These are phyloP conservation scores for Acropternis orthonyx DNA, from an alignment of 2,797 vertebrate species.

Conservation along the genomic window DNA sequence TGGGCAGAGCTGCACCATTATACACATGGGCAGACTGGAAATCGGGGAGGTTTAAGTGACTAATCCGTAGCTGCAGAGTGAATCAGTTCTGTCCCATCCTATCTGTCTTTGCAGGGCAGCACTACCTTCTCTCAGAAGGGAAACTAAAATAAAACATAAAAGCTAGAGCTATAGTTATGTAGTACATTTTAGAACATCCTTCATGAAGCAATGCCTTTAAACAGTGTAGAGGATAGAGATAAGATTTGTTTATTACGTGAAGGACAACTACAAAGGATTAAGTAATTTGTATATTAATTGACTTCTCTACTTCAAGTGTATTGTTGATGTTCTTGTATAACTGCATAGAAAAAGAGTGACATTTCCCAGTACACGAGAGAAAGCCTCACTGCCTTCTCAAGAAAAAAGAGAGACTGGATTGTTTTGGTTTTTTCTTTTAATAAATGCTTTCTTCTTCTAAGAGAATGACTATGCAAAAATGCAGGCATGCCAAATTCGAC, in stretches of 20 bases:
- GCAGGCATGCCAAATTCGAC: neutral
- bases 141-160: neutral
- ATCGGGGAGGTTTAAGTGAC: neutral
- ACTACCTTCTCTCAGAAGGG: neutral
- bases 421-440: neutral
- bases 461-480: neutral
- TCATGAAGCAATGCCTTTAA: neutral
- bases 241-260: neutral
- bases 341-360: neutral
- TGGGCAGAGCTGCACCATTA: neutral
- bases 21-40: neutral
- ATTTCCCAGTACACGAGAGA: conserved; percentile 6
- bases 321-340: neutral
- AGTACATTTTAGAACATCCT: neutral
- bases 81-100: neutral
- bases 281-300: neutral
- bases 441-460: conserved; percentile 1
- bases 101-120: neutral
- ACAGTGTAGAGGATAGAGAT: neutral
- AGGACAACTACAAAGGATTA: neutral
- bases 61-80: neutral
- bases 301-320: neutral
- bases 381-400: neutral
- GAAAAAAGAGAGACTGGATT: neutral
- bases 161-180: neutral